Evolutionary conservation across 2,888 invertebrate genomes (phyloP).

Genomic region (Caenorhabditis macrosperma): DNA sequence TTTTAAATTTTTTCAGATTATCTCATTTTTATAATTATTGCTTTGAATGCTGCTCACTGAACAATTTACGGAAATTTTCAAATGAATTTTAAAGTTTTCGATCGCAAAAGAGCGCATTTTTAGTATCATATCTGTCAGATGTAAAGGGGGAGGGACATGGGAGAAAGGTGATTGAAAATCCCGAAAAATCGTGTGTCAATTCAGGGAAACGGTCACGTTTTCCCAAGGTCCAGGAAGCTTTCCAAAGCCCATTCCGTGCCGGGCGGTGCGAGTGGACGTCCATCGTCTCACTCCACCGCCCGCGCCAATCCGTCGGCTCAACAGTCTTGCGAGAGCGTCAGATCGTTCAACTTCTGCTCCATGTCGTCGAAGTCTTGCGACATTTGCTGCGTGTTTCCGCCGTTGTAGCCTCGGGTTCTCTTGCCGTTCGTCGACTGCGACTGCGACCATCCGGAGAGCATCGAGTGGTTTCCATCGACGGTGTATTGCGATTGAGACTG

Average conservation of each 20-base stretch:
- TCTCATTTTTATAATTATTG: no score
- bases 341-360: constrained; percentile 66
- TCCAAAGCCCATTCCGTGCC: no score
- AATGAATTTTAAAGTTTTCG: no score
- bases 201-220: no score
- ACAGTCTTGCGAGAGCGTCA: constrained; percentile 67
- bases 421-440: constrained; percentile 27
- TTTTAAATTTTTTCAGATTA: no score
- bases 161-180: neutral
- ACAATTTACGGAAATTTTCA: no score
- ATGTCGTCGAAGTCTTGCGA: constrained; percentile 66
- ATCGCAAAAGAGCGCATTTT: no score
- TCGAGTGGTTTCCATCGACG: constrained; percentile 7
- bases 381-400: constrained; percentile 37
- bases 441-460: constrained; percentile 60
- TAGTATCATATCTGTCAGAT: neutral
- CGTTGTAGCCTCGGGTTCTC: neutral
- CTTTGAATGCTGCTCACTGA: no score
- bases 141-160: neutral
- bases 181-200: no score
- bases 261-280: no score
- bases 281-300: no score
- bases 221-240: no score
- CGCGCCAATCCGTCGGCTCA: neutral
- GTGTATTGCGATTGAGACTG: constrained; percentile 24